Conservation (phyloP, 2,113 vertebrate genomes). For the Perca flavescens region DNA sequence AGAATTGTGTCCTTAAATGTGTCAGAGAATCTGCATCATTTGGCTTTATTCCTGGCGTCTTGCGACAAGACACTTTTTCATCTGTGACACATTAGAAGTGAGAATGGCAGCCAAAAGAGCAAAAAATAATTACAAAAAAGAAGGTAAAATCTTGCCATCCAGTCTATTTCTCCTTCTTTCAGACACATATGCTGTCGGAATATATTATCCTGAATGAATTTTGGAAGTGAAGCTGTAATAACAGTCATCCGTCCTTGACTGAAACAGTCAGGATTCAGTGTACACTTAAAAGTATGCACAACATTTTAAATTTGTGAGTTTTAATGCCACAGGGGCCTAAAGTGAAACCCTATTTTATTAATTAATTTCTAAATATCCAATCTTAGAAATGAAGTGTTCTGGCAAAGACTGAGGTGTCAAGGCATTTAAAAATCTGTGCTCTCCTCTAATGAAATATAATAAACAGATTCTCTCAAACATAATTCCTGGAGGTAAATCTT, state of each 20-base stretch:
- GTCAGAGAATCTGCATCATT: slow-evolving; percentile 19
- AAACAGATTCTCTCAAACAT: neutral
- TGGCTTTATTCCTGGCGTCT: slow-evolving; percentile 2
- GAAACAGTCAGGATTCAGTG: neutral
- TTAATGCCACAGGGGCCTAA: neutral
- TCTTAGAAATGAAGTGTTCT: neutral
- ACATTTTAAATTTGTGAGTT: neutral
- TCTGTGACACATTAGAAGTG: neutral
- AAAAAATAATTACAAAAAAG: slow-evolving; percentile 2
- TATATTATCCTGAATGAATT: neutral
- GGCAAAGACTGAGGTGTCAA: neutral
- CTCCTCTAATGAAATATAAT: neutral
- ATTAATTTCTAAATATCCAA: neutral
- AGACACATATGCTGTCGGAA: neutral
- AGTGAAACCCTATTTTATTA: neutral
- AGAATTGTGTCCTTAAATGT: slow-evolving; percentile 25
- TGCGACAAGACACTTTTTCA: neutral
- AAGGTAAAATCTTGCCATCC: neutral
- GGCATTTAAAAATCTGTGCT: neutral
- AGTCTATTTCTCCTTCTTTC: neutral
- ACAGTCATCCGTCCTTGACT: neutral
- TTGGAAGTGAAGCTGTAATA: slow-evolving; percentile 13
- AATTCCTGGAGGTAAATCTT: neutral
- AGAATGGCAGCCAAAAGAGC: slow-evolving; percentile 7
- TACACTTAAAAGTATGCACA: neutral